Evolutionary conservation across 2,113 vertebrate species (phyloP).

Genomic region (Corvus cornix): DNA sequence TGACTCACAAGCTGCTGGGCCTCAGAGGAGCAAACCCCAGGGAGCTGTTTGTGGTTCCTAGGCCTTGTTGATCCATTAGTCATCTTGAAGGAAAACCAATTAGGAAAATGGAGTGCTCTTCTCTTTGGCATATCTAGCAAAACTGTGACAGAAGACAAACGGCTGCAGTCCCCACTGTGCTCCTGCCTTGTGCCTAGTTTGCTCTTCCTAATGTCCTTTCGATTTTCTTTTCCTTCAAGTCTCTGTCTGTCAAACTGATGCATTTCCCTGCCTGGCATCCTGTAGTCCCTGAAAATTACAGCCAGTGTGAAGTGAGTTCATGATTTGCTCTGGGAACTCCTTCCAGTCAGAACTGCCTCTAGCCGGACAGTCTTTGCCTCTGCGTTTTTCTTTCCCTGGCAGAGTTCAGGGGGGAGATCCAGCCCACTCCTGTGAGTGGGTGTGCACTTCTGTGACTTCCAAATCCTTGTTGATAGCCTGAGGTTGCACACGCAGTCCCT

Average conservation of each 20-base stretch:
- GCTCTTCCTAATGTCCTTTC: conserved; percentile 1
- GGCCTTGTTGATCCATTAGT: conserved; percentile 25
- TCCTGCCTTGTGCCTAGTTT: neutral
- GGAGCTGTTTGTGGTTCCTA: neutral
- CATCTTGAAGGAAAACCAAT: conserved; percentile 30
- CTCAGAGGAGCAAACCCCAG: neutral
- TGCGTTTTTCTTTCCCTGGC: neutral
- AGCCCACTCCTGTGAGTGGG: fast-evolving
- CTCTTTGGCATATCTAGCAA: conserved; percentile 7
- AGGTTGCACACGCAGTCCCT: fast-evolving
- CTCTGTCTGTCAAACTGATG: conserved; percentile 50
- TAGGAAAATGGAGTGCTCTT: conserved; percentile 23
- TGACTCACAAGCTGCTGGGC: neutral
- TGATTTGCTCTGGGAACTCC: neutral
- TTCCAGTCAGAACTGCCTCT: neutral
- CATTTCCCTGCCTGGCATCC: conserved; percentile 17
- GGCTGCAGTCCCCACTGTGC: neutral
- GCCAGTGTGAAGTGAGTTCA: neutral
- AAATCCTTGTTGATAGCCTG: neutral
- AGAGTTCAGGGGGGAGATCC: neutral
- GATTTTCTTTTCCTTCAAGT: conserved; percentile 27
- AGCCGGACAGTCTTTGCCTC: neutral
- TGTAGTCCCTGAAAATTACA: neutral
- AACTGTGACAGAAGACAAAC: neutral
- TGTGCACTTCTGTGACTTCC: neutral